phyloP scores from a whole-genome alignment of 2,113 vertebrate species.

The Xiphias gladius region DNA sequence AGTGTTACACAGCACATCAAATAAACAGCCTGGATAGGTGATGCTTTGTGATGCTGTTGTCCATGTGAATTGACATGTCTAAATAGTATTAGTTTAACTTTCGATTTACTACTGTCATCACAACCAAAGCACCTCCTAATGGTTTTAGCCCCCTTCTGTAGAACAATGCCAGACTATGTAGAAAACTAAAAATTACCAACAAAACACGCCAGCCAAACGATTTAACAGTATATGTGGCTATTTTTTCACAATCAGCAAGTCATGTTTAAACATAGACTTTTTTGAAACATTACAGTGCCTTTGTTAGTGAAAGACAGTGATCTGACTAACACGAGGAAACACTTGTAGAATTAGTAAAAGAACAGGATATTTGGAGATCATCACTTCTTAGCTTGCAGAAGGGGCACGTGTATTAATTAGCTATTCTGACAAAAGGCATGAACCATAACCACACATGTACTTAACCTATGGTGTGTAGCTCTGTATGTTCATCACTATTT shows the following conservation, averaged over 20 bases:
- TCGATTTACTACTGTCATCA: constrained; percentile 49
- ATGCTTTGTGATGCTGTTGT: constrained; percentile 55
- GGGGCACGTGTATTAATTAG: background rate
- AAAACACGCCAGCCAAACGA: background rate
- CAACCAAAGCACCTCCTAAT: constrained; percentile 15
- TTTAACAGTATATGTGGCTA: background rate
- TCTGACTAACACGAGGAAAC: background rate
- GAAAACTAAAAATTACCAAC: constrained; percentile 15
- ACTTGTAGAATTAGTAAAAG: background rate
- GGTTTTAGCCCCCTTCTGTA: constrained; percentile 4
- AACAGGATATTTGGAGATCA: background rate
- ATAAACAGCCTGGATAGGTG: constrained; percentile 75
- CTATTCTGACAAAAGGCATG: background rate
- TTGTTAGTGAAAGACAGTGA: background rate
- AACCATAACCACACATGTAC: background rate
- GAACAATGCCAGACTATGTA: constrained; percentile 12
- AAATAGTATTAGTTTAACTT: constrained; percentile 42
- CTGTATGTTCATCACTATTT: background rate
- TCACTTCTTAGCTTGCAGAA: background rate
- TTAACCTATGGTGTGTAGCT: background rate
- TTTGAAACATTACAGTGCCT: background rate
- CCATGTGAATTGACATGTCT: constrained; percentile 48
- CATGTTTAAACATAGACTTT: background rate
- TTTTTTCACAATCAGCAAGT: background rate
- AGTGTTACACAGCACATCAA: constrained; percentile 77